Base-by-base conservation (phyloP, 2,113 vertebrate genomes). In the Megaceryle maxima region DNA sequence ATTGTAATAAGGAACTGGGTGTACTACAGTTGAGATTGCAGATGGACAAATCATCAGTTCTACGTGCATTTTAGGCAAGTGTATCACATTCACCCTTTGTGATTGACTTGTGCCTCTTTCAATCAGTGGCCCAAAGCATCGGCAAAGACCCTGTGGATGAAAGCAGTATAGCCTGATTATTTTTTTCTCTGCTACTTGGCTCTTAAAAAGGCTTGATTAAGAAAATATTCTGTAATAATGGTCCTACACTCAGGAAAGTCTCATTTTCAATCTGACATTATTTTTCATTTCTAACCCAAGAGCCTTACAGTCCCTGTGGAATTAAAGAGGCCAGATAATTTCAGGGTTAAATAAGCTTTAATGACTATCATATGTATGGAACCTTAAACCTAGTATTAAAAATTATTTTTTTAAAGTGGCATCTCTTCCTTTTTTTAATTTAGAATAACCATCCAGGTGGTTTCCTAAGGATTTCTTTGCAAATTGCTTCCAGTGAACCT, bases 401-500 rank as follows among this genome's bases (percentile, higher is more conserved):
- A 98, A 97, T 97, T 98, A 96, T 98, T 96, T 94, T 97, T 94
- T 95, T 88, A 44, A 98, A 98, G 98, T 98, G 98, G 98, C 97
- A 98, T 98, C 97, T 97, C 98, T 98, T 98, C 98, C 98, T 97
- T 97, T 98, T 98, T 98, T 98, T 96, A 98, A 98, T 98, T 98
- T 98, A 97, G 96, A 97, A 97, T 97, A 98, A 97, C 97, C 97
- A 97, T 98, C 98, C 98, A 98, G 98, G 98, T 98, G 98, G 98
- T 97, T 98, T 98, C 96, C 96, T 97, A 97, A 98, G 97, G 97
- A 97, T 97, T 98, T 97, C 95, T 98, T 96, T 96, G 97, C 97
- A 98, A 98, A 98, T 98, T 98, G 97, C 97, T 98, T 98, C 98
- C 98, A 98, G 98, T 86, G 93, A 98, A 97, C 98, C 97, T 96